A percentile compares a stretch with the other conserved stretches of the same genome.
Evolutionary conservation across 2,113 vertebrate genomes (phyloP).

Genomic region (Scytalopus superciliaris): DNA sequence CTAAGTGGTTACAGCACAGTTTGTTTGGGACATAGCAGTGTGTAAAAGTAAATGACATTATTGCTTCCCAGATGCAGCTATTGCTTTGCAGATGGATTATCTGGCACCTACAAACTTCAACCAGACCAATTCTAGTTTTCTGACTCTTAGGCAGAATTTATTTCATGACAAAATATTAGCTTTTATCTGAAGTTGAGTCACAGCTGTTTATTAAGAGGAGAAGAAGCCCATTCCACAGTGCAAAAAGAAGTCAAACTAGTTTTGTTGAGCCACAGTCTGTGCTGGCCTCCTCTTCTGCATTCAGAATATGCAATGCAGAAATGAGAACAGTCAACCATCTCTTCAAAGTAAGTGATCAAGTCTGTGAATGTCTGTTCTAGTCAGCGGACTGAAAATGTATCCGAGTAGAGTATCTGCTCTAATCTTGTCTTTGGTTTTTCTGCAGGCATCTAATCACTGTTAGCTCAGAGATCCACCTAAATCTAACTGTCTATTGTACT

Average conservation of each 20-base stretch:
- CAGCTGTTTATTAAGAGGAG: neutral
- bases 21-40: neutral
- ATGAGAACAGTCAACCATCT: neutral
- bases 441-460: neutral
- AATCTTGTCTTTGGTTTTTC: neutral
- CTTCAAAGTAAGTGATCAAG: neutral
- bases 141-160: neutral
- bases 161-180: neutral
- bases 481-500: neutral
- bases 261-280: rapidly evolving
- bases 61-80: neutral
- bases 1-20: neutral
- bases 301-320: neutral
- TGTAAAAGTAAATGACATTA: neutral
- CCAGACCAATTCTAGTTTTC: neutral
- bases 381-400: neutral
- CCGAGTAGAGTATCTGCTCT: neutral
- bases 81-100: neutral
- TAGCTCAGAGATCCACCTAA: neutral
- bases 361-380: neutral
- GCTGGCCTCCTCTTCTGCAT: neutral
- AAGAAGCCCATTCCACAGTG: neutral
- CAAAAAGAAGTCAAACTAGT: neutral
- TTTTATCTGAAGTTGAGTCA: neutral
- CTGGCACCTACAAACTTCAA: neutral